Base-by-base conservation (phyloP, 2,113 vertebrate species). In the Xiphophorus hellerii region DNA sequence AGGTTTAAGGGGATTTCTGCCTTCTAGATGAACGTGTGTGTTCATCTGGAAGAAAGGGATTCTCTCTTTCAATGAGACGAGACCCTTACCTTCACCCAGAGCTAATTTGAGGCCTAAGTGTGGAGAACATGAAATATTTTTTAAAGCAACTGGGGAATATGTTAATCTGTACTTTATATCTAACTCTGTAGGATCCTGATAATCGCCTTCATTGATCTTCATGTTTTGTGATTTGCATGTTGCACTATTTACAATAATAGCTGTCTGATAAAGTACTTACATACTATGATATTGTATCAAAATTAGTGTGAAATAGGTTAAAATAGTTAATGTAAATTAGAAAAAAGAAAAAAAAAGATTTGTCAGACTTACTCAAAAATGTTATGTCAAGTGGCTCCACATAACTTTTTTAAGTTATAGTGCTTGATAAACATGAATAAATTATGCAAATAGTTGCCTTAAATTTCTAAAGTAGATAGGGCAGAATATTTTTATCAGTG, bases 51-150 rank as follows among this genome's bases (percentile, higher is more conserved):
- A 58, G 25, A 58, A 25, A 22, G 22, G 8, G 48, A 25, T 54
- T 25, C 8, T 17, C 3, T 44, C 14, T 44, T 44, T 44, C 10
- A 44, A 44, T 15, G 15, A 17, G 42, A 44, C 1, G 3, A 17
- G 13, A 17, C 14, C 15, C 4, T 44, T 17, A 17, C 13, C 12
- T 27, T 29, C 31, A 71, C 8, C 10, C 39, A 22, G 29, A 51
- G 42, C 42, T 51, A 51, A 42, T 29, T 63, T 1, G 44, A 14
- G 1, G 37, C 62, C 33, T 66, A 37, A 72, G 35, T 28, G 13
- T 73, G 39, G 33, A 67, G 60, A 62, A 0, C 28, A 44, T 60
- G 39, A 71, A 2, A 66, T 14, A 78, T 64, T 64, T 64, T 64
- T 22, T 64, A 22, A 22, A 31, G 20, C 62, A 22, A 31, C 29